Conservation (phyloP, 2,888 invertebrate genomes). For the Colostygia pectinataria region DNA sequence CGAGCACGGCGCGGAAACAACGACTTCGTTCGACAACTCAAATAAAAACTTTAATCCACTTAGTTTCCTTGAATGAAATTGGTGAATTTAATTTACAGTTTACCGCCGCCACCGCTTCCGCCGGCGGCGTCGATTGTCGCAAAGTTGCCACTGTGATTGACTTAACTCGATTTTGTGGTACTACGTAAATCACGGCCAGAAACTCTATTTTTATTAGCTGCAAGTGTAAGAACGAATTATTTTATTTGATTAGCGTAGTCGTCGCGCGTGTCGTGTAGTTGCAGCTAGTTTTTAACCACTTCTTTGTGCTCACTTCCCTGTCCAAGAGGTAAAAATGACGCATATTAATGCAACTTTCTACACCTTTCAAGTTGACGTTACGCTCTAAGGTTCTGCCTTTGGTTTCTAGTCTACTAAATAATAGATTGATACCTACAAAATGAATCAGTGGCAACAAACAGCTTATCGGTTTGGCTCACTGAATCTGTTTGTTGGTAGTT, state of each 20-base stretch:
- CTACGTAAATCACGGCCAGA: slow-evolving; percentile 29
- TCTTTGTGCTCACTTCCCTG: no score
- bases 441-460: not conserved
- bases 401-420: no score
- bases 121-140: slow-evolving; percentile 35
- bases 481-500: slow-evolving; percentile 19
- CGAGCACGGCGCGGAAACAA: not conserved
- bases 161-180: slow-evolving; percentile 33
- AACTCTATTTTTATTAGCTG: not conserved
- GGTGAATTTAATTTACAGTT: slow-evolving; percentile 39
- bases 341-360: no score
- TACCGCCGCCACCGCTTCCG: slow-evolving; percentile 19
- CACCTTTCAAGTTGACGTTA: no score
- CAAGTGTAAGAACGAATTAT: not conserved
- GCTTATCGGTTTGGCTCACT: slow-evolving; percentile 2
- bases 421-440: not conserved
- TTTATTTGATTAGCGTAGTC: no score
- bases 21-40: slow-evolving; percentile 18
- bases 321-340: no score
- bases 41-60: slow-evolving; percentile 31
- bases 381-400: no score
- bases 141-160: slow-evolving; percentile 39
- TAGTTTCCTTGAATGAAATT: slow-evolving; percentile 25
- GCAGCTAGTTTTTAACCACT: no score
- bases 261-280: no score